Evolutionary conservation across 2,113 vertebrate species (phyloP).

Genomic region (Numida meleagris): DNA sequence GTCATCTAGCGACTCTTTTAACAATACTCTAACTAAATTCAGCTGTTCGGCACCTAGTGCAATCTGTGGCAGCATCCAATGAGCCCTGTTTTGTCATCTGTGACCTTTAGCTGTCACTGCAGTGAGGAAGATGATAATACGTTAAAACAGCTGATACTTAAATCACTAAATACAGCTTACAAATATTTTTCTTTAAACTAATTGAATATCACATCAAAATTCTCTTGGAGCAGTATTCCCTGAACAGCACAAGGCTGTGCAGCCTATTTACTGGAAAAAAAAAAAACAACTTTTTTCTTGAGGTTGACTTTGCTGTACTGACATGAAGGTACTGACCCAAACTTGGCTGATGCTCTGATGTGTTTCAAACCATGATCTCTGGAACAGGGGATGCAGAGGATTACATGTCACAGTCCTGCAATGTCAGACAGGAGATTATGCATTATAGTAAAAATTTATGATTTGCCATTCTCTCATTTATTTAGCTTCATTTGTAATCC

Average conservation of each 20-base stretch:
- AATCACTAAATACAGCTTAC: background rate
- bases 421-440: background rate
- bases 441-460: background rate
- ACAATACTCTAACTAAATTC: background rate
- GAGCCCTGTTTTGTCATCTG: background rate
- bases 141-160: background rate
- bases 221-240: background rate
- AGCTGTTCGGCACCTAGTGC: background rate
- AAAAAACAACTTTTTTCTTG: background rate
- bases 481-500: conserved; percentile 1
- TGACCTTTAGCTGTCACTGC: background rate
- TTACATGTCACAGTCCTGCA: background rate
- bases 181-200: background rate
- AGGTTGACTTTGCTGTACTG: background rate
- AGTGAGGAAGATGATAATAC: background rate
- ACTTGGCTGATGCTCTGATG: background rate
- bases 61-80: background rate
- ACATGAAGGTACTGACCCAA: background rate
- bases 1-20: background rate
- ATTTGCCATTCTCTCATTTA: background rate
- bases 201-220: background rate
- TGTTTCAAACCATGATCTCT: background rate
- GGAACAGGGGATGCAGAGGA: background rate
- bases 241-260: background rate
- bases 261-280: background rate